Conservation (phyloP, 1,140 invertebrate species). For the Proales similis region DNA sequence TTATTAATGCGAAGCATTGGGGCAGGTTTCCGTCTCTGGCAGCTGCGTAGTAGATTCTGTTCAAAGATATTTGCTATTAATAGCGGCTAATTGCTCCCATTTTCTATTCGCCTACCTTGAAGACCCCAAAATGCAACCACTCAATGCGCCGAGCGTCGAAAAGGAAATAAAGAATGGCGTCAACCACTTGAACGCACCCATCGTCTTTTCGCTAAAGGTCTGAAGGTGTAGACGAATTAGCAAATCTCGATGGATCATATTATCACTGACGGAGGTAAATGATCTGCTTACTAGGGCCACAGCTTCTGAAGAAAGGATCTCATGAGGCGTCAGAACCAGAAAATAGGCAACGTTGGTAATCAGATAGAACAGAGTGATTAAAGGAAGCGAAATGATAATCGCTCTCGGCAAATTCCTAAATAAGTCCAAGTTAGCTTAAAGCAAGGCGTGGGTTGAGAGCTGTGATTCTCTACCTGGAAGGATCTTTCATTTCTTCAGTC, state of each 20-base stretch:
- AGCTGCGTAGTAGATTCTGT: constrained; percentile 47
- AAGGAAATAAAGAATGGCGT: constrained; percentile 95
- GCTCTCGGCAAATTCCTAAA: constrained; percentile 56
- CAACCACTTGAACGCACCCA: constrained; percentile 79
- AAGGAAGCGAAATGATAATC: constrained; percentile 54
- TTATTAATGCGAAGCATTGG: constrained; percentile 45
- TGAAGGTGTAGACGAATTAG: constrained; percentile 4
- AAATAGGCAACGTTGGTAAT: constrained; percentile 56
- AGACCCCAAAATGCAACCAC: constrained; percentile 75
- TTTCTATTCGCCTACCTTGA: background rate
- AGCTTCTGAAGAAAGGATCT: constrained; percentile 54
- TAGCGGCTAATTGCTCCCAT: constrained; percentile 36
- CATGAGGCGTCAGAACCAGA: constrained; percentile 52
- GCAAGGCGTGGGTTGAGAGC: constrained; percentile 55
- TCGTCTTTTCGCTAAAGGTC: constrained; percentile 86
- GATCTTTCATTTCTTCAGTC: constrained; percentile 93
- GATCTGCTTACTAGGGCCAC: constrained; percentile 53
- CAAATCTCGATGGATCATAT: background rate
- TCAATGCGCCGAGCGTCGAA: constrained; percentile 95
- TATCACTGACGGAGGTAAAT: constrained; percentile 3
- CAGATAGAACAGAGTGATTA: constrained; percentile 55
- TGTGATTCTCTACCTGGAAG: constrained; percentile 62
- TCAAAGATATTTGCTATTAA: background rate
- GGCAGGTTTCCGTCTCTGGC: constrained; percentile 47
- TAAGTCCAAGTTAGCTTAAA: constrained; percentile 54